Base-by-base conservation (phyloP, 2,888 invertebrate species). In the Liodrosophila aerea region DNA sequence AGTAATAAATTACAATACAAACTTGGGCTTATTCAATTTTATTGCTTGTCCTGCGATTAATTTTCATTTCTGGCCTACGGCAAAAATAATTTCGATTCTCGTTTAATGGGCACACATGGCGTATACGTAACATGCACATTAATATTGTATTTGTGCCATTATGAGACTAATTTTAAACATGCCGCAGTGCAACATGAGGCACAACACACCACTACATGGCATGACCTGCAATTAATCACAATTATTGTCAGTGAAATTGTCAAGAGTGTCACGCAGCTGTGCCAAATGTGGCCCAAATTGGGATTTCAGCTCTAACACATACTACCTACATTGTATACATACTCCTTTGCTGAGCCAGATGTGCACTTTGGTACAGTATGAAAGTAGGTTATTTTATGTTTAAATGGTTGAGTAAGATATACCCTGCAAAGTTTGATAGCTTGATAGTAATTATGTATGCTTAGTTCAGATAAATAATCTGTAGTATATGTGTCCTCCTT, bases 171-270 rank as follows among this genome's bases (percentile, higher is more conserved):
- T 22, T 22, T 22, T 22, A 5, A 22, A 22, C 22, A 22, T 22
- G 29, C 52, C 37, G 15, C 39, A 36, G 22, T 50, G 57, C 43
- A 40, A 18, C 41, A 49, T 33, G 37, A 9, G 47, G 39, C 50
- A 70, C 51, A 57, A 47, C 34, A 27, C 22, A 22, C 3, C 22
- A 22, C 3, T 22, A 29, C 18, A 7, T 27, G n/a, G n/a, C n/a
- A n/a, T n/a, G n/a, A n/a, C n/a, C 51, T 31, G 29, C 52, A 60
- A 81, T 80, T 81, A 70, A 81, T 84, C 72, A 81, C 75, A 77
- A 77, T 84, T 81, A 77, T 74, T 67, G 69, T 66, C 72, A 69
- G 53, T 33, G 5, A 27, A 58, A 46, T 40, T 51, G 37, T 33
- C 4, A n/a, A 37, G 30, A 8, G 11, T 22, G 22, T 4, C 22